Base-by-base conservation (phyloP, 1,140 invertebrate genomes). In the Reticulitermes speratus region DNA sequence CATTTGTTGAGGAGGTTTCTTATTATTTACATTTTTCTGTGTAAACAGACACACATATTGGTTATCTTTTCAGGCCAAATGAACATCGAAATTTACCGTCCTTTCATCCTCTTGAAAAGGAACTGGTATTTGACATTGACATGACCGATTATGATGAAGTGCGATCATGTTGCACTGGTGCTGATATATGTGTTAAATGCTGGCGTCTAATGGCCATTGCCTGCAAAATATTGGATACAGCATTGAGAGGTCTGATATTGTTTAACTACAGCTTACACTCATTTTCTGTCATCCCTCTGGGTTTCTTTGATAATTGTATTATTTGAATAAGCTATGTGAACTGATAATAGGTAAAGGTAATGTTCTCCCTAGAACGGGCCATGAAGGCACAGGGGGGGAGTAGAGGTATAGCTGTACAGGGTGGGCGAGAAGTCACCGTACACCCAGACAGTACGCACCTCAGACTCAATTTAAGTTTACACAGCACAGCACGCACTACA, bases 141-240 rank as follows among this genome's bases (percentile, higher is more conserved):
- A 97, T 99, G 94, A 99, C 98, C 84, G 99, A 99, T 92, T 99
- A 99, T 92, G 98, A 99, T 94, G 97, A 99, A 90, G 95, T 99
- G 5, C 92, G 99, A 90, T 96, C 94, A 84, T 99, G 98, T 91
- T 98, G 97, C 89, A 94, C 94, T 84, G 97, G 96, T 75, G 95
- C 97, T 19, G 96, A 95, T 89, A 96, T 99, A 32, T 99, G 98
- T 91, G 91, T 90, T 0, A 98, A 98, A 90, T 99, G 99, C 91
- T 99, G 99, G 99, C 97, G 97, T 89, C 97, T 98, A 89, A 99
- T 99, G 96, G 93, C 94, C 23, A 93, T 99, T 87, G 99, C 98
- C 86, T 96, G 97, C 87, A 96, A 97, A 93, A 96, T 99, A 88
- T 91, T 99, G 44, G 96, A 99, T 90, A 91, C 91, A 82, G 94